Percentiles rank a stretch among this genome's conserved stretches.
Conservation (phyloP, 2,888 invertebrate genomes). For the Unio pictorum region DNA sequence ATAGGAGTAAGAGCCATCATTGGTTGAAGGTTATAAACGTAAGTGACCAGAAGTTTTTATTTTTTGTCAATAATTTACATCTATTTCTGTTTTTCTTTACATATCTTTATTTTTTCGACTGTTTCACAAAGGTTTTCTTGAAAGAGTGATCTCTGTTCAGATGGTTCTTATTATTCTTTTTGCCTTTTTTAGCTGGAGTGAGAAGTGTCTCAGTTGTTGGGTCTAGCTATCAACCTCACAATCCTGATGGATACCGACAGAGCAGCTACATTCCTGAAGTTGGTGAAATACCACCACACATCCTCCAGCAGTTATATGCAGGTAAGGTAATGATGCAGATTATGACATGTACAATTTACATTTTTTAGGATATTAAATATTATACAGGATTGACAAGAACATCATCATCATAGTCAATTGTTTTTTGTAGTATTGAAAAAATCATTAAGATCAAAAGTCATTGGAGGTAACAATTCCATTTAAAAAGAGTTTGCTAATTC, state of each 20-base stretch:
- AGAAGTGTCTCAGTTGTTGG: constrained; percentile 4
- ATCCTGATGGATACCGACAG: constrained; percentile 46
- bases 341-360: background rate
- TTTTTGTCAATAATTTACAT: too few species aligned
- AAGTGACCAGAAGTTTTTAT: too few species aligned
- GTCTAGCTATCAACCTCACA: constrained; percentile 35
- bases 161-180: background rate
- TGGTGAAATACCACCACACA: constrained; percentile 54
- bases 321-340: constrained; percentile 31
- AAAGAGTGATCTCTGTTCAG: too few species aligned
- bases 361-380: background rate
- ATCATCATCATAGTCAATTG: too few species aligned
- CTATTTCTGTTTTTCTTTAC: too few species aligned
- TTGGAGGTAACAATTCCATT: background rate
- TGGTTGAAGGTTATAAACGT: too few species aligned
- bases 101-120: too few species aligned
- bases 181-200: background rate
- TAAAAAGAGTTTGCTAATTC: too few species aligned
- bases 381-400: background rate
- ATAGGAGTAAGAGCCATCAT: too few species aligned
- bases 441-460: too few species aligned
- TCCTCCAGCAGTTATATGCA: constrained; percentile 63
- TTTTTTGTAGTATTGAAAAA: too few species aligned
- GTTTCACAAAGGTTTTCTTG: too few species aligned
- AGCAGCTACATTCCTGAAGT: constrained; percentile 51